phyloP scores from a whole-genome alignment of 1,140 invertebrate species.

The Sitophilus oryzae region DNA sequence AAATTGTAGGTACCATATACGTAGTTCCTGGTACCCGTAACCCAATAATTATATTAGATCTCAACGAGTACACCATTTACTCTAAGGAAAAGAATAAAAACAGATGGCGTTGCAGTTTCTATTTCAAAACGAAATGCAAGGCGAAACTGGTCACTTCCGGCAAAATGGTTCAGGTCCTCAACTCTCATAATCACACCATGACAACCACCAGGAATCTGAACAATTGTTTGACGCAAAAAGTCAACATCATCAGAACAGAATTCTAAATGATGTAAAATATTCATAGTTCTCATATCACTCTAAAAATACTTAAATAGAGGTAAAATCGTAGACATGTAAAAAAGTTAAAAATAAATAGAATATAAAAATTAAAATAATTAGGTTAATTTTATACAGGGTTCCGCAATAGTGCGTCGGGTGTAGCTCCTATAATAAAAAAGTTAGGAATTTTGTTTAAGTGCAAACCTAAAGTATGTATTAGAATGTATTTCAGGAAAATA shows the following conservation, averaged over 20 bases:
- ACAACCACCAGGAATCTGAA: slow-evolving; percentile 11
- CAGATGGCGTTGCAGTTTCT: slow-evolving; percentile 26
- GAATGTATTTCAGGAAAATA: too few relatives aligned
- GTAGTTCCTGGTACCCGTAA: slow-evolving; percentile 31
- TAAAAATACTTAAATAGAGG: too few relatives aligned
- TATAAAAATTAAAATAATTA: too few relatives aligned
- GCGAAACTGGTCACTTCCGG: slow-evolving; percentile 30
- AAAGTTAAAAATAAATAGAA: too few relatives aligned
- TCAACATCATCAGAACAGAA: slow-evolving; percentile 21
- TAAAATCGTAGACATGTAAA: too few relatives aligned
- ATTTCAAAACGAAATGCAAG: slow-evolving; percentile 35
- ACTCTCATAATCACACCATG: slow-evolving; percentile 28
- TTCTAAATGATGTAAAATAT: too few relatives aligned
- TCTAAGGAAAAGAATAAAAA: slow-evolving; percentile 19
- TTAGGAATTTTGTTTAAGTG: too few relatives aligned
- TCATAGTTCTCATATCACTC: too few relatives aligned
- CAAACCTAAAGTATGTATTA: too few relatives aligned
- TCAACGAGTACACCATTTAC: slow-evolving; percentile 28
- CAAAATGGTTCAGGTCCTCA: slow-evolving; percentile 19
- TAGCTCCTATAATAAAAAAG: too few relatives aligned
- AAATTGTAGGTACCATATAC: slow-evolving; percentile 24
- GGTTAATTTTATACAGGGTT: too few relatives aligned
- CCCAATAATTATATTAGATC: slow-evolving; percentile 30
- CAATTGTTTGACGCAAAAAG: slow-evolving; percentile 16
- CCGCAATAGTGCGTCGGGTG: too few relatives aligned